A percentile compares a stretch with the other conserved stretches of the same genome.
Evolutionary conservation across 1,140 invertebrate species (phyloP).

Genomic region (Sycophaga agraensis): DNA sequence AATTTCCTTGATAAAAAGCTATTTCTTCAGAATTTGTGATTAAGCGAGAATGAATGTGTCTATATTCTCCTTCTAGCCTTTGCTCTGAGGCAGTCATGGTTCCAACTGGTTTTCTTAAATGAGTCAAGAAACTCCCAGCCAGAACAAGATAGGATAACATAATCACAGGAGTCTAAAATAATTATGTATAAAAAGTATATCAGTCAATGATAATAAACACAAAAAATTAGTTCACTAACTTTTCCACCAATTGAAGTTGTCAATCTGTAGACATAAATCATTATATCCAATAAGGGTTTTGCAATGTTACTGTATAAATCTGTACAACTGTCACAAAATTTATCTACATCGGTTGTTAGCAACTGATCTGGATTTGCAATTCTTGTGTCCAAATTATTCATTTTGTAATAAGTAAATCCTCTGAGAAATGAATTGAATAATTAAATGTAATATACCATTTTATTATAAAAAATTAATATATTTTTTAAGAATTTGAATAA

Average conservation of each 20-base stretch:
- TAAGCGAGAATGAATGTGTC: constrained; percentile 93
- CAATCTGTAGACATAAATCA: constrained; percentile 89
- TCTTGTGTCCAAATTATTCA: constrained; percentile 91
- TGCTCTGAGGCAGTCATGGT: constrained; percentile 91
- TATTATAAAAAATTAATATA: too few relatives aligned
- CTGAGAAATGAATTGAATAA: constrained; percentile 58
- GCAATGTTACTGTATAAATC: constrained; percentile 97
- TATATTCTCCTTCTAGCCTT: constrained; percentile 95
- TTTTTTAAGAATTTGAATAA: too few relatives aligned
- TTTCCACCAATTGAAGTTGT: constrained; percentile 80
- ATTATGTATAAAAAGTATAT: constrained; percentile 1
- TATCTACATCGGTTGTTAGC: constrained; percentile 94
- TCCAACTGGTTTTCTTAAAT: constrained; percentile 82
- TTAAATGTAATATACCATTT: background rate
- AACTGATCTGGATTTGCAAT: constrained; percentile 97
- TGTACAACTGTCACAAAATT: constrained; percentile 93
- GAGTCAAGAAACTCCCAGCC: constrained; percentile 79
- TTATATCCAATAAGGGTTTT: constrained; percentile 93
- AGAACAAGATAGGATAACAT: constrained; percentile 85
- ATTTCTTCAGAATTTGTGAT: constrained; percentile 98
- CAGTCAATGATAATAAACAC: background rate
- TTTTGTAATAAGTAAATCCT: constrained; percentile 96
- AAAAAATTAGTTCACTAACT: constrained; percentile 55
- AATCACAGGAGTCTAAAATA: constrained; percentile 73
- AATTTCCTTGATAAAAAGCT: constrained; percentile 94